Evolutionary conservation across 2,113 vertebrate species (phyloP).

Genomic region (Bostrychus sinensis): DNA sequence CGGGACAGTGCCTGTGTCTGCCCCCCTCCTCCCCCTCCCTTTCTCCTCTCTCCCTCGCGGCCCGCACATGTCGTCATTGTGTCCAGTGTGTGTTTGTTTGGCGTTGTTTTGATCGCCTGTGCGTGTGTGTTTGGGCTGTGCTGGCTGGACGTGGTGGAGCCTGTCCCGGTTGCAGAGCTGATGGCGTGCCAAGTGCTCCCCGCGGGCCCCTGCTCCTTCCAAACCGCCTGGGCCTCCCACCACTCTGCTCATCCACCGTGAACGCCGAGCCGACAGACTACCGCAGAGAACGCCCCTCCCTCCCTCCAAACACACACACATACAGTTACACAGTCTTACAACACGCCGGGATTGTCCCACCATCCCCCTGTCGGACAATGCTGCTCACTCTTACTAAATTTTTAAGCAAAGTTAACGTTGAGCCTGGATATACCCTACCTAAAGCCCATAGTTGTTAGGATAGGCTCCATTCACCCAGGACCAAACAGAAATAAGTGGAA

Average conservation of each 20-base stretch:
- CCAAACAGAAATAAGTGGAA: too few relatives aligned
- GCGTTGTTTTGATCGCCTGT: slow-evolving; percentile 75
- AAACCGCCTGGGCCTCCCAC: slow-evolving; percentile 76
- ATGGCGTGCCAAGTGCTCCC: slow-evolving; percentile 83
- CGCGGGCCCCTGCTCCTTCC: slow-evolving; percentile 71
- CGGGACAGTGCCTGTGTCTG: slow-evolving; percentile 14
- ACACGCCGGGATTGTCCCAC: background rate
- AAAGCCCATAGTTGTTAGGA: too few relatives aligned
- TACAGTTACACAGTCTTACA: background rate
- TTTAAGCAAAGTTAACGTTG: background rate
- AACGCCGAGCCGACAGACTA: slow-evolving; percentile 75
- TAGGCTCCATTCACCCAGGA: too few relatives aligned
- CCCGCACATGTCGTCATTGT: slow-evolving; percentile 58
- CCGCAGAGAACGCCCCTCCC: slow-evolving; percentile 67
- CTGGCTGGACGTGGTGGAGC: slow-evolving; percentile 62
- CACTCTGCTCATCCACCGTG: slow-evolving; percentile 78
- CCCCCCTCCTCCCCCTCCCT: background rate
- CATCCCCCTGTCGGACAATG: background rate
- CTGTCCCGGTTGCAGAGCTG: slow-evolving; percentile 70
- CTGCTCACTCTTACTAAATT: background rate
- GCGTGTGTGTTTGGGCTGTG: slow-evolving; percentile 77
- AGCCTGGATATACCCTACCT: too few relatives aligned
- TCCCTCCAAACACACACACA: slow-evolving; percentile 32
- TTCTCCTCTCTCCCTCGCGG: too few relatives aligned
- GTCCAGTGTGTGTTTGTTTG: slow-evolving; percentile 77